Base-by-base conservation (phyloP, 2,888 invertebrate species). In the Plusia festucae region DNA sequence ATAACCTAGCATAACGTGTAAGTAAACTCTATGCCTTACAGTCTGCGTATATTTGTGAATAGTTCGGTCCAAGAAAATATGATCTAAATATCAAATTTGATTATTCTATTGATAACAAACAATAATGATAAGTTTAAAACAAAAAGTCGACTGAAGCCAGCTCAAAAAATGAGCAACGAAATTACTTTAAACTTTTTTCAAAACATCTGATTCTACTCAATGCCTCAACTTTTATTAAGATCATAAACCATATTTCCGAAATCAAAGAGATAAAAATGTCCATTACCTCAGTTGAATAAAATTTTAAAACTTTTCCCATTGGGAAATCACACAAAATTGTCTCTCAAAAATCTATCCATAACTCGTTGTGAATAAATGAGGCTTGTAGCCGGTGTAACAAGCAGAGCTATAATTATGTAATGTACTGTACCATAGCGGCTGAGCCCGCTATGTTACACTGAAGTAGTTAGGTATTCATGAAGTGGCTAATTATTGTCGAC, bases 381-480 rank as follows among this genome's bases (percentile, higher is more conserved):
- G 51, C 60, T 51, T 56, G 75, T 59, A 61, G 55, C 53, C 66
- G 24, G 62, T 63, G 60, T 55, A 40, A 15, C 66, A 56, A 22
- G 53, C 60, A 51, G 9, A 60, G 63, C 55, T 67, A 61, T 78
- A 67, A 75, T 67, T 76, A 67, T 62, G 62, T 78, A 72, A 78
- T 61, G 61, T 69, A 49, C 46, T 53, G 53, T 62, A 64, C 73
- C 66, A 70, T 53, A 60, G 63, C 75, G 20, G 63, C n/a, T n/a
- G n/a, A n/a, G n/a, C n/a, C n/a, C n/a, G 68, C 63, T n/a, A n/a
- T n/a, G 30, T 54, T 63, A 63, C 60, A 76, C 61, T 65, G 59
- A 30, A 76, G 61, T 79, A 73, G 70, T 84, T 83, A 76, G 55
- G 49, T 84, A 84, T 84, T 82, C 84, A 84, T 84, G 74, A 77